Evolutionary conservation across 2,113 vertebrate genomes (phyloP).

Genomic region (Crocuta crocuta): DNA sequence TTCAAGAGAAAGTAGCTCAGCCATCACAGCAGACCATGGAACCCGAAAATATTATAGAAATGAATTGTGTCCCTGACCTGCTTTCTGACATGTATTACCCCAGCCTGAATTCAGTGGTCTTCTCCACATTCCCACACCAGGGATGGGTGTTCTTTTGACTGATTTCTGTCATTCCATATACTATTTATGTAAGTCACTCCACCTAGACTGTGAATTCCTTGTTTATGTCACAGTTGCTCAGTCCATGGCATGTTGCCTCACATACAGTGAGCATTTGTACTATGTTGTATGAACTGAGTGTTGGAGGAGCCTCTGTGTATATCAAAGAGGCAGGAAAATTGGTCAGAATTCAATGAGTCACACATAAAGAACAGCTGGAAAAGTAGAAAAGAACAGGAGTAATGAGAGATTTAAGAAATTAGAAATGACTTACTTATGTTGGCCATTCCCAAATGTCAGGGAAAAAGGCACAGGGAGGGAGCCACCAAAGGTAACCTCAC

Average conservation of each 20-base stretch:
- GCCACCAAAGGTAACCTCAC: not conserved
- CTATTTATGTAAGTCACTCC: not conserved
- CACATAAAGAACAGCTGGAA: not conserved
- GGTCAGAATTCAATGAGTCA: not conserved
- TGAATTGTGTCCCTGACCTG: not conserved
- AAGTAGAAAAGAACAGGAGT: not conserved
- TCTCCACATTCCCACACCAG: not conserved
- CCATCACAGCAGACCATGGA: not conserved
- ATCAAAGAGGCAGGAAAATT: not conserved
- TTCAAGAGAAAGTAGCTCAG: not conserved
- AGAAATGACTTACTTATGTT: not conserved
- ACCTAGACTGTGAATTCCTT: not conserved
- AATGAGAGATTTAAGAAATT: not conserved
- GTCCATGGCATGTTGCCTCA: not conserved
- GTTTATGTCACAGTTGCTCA: not conserved
- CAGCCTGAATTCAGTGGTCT: not conserved
- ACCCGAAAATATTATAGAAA: not conserved
- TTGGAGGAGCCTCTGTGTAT: not conserved
- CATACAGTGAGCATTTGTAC: not conserved
- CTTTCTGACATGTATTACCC: not conserved
- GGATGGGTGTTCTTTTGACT: not conserved
- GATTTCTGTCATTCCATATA: not conserved
- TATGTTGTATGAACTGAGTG: not conserved
- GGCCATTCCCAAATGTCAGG: not conserved
- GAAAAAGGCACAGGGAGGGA: not conserved